phyloP scores from a whole-genome alignment of 2,797 vertebrate species.

The Poeciliopsis paucimaculata region DNA sequence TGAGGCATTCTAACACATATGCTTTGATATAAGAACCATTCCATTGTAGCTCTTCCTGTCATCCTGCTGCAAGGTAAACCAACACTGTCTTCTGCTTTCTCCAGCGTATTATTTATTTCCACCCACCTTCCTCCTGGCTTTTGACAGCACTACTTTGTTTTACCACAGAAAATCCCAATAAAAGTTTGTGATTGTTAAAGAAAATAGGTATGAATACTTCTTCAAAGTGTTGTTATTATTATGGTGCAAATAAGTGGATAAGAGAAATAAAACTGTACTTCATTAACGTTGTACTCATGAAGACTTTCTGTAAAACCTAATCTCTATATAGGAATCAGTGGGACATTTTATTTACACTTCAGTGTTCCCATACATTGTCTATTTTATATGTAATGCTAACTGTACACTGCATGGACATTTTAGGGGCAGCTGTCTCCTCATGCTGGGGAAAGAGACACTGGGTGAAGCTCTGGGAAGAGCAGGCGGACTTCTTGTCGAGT shows the following conservation, averaged over 20 bases:
- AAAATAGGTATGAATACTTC: background rate
- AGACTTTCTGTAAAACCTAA: slow-evolving; percentile 11
- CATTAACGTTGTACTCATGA: slow-evolving; percentile 43
- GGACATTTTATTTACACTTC: background rate
- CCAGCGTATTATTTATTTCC: background rate
- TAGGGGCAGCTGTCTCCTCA: slow-evolving; percentile 17
- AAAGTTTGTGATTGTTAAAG: background rate
- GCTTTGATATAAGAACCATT: background rate
- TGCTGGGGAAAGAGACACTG: slow-evolving; percentile 12
- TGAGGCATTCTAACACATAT: background rate
- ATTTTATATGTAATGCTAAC: slow-evolving; percentile 13
- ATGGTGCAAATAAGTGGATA: background rate
- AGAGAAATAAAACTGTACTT: slow-evolving; percentile 54
- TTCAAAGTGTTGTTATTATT: slow-evolving; percentile 39
- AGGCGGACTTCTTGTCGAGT: slow-evolving; percentile 57
- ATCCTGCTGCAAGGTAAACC: background rate
- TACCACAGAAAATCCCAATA: background rate
- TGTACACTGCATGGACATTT: slow-evolving; percentile 5
- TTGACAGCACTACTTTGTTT: background rate
- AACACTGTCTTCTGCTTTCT: background rate
- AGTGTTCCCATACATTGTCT: background rate
- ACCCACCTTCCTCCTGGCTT: background rate
- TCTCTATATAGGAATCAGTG: background rate
- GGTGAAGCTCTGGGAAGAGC: slow-evolving; percentile 45
- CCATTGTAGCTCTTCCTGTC: background rate